phyloP scores from a whole-genome alignment of 2,797 vertebrate genomes.

The Platyrinchus mystaceus region DNA sequence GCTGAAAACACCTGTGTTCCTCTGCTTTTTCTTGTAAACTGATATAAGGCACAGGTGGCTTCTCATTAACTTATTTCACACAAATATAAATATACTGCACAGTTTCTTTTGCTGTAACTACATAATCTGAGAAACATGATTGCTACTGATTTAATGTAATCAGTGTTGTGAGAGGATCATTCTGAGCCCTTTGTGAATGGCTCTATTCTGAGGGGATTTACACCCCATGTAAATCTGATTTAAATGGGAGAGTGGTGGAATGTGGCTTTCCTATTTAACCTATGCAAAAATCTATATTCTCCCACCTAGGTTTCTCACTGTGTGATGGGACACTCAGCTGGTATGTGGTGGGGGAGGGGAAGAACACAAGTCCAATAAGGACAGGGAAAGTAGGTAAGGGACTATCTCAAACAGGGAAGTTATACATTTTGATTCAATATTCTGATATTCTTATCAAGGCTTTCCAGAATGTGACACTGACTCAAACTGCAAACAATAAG shows the following conservation, averaged over 20 bases:
- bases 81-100: constrained; percentile 69
- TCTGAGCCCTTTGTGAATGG: constrained; percentile 56
- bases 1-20: constrained; percentile 67
- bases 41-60: constrained; percentile 66
- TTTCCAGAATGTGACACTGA: constrained; percentile 71
- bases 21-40: constrained; percentile 33
- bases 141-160: constrained; percentile 67
- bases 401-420: constrained; percentile 57
- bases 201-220: constrained; percentile 65
- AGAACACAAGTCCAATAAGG: constrained; percentile 35
- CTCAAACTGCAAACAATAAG: constrained; percentile 66
- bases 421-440: constrained; percentile 68
- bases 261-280: constrained; percentile 66
- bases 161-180: constrained; percentile 50
- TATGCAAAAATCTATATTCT: constrained; percentile 65
- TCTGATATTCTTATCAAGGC: constrained; percentile 74
- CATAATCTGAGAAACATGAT: constrained; percentile 67
- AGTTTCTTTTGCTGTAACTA: constrained; percentile 57
- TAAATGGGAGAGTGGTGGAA: constrained; percentile 61
- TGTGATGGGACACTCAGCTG: constrained; percentile 45
- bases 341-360: neutral
- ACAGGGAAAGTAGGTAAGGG: constrained; percentile 24
- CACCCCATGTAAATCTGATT: constrained; percentile 70
- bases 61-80: constrained; percentile 73
- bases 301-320: constrained; percentile 42